These are phyloP conservation scores for Epirrhoe alternata DNA, from an alignment of 2,888 invertebrate species.

Conservation along the genomic window DNA sequence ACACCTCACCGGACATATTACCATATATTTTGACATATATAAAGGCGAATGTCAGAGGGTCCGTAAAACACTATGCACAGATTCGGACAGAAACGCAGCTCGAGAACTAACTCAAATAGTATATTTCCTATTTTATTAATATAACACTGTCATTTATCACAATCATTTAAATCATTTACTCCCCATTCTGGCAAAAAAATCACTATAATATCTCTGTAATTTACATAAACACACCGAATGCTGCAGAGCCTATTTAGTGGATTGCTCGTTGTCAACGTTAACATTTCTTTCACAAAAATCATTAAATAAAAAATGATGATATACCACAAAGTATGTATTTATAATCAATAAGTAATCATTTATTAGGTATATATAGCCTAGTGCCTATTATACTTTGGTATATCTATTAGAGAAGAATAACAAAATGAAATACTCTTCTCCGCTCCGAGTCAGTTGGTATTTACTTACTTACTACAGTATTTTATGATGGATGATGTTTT, in stretches of 20 bases:
- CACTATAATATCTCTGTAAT: not conserved
- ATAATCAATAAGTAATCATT: too few relatives aligned
- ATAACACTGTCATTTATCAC: not conserved
- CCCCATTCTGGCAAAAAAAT: not conserved
- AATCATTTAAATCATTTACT: not conserved
- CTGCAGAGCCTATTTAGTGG: not conserved
- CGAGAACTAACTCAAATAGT: conserved; percentile 15
- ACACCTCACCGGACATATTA: not conserved
- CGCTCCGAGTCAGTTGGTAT: too few relatives aligned
- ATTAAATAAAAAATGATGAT: too few relatives aligned
- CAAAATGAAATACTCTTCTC: too few relatives aligned
- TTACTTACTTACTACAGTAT: too few relatives aligned
- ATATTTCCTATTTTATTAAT: conserved; percentile 41
- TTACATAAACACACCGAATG: conserved; percentile 29
- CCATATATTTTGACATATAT: conserved; percentile 5
- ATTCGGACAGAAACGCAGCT: conserved; percentile 7
- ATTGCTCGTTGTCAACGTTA: too few relatives aligned
- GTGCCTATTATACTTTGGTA: too few relatives aligned
- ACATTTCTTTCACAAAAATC: too few relatives aligned
- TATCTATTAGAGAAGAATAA: too few relatives aligned
- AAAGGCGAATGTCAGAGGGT: conserved; percentile 11
- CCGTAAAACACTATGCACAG: conserved; percentile 25
- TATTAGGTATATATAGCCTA: too few relatives aligned
- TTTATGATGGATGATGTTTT: too few relatives aligned
- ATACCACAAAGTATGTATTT: not conserved